Evolutionary conservation across 2,888 invertebrate species (phyloP).

Genomic region (Ashinkailepas kermadecensis): DNA sequence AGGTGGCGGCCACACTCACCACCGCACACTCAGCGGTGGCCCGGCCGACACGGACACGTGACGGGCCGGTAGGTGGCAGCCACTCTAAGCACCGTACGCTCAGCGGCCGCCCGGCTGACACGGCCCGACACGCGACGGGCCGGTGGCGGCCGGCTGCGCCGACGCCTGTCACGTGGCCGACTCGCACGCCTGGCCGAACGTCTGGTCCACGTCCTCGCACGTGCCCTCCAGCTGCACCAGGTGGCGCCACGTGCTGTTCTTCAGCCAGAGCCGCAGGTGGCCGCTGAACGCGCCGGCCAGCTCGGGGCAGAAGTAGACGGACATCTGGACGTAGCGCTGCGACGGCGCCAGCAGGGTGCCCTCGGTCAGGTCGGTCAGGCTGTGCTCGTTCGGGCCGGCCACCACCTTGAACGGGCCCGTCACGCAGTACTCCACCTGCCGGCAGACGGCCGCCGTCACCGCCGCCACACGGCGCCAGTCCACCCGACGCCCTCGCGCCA

Average conservation of each 20-base stretch:
- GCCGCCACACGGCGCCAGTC: too few species aligned
- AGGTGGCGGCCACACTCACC: too few species aligned
- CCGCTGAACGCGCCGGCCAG: background rate
- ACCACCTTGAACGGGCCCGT: conserved; percentile 13
- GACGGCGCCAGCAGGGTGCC: conserved; percentile 12
- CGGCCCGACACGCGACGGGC: background rate
- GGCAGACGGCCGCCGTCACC: background rate
- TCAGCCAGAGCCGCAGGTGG: conserved; percentile 1
- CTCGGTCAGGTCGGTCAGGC: background rate
- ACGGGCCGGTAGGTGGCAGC: too few species aligned
- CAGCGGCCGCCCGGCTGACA: background rate
- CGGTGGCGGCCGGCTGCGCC: background rate
- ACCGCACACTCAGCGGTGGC: too few species aligned
- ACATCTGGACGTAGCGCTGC: conserved; percentile 18
- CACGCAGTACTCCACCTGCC: conserved; percentile 15
- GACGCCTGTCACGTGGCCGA: too few species aligned
- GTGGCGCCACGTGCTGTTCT: background rate
- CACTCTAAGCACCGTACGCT: too few species aligned
- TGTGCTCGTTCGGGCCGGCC: conserved; percentile 6
- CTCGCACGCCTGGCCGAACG: too few species aligned
- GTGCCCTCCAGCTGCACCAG: background rate
- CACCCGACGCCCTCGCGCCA: too few species aligned
- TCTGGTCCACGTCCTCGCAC: background rate
- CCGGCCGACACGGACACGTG: too few species aligned
- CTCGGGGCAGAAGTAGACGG: conserved; percentile 7